Base-by-base conservation (phyloP, 2,888 invertebrate species). In the Cepaea hortensis region DNA sequence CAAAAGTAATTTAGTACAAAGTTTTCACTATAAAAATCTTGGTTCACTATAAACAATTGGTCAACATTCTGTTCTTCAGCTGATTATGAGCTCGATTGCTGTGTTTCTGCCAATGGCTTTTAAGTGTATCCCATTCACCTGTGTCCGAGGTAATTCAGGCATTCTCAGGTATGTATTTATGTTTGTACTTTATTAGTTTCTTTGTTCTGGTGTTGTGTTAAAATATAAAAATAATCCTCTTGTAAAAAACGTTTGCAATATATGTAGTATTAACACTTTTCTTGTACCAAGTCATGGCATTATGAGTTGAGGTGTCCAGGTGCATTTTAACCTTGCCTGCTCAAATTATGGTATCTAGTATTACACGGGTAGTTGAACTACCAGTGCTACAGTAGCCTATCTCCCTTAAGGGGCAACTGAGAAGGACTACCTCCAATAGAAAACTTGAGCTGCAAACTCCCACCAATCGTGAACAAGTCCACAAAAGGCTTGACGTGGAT, bases 61-160 rank as follows among this genome's bases (percentile, higher is more conserved):
- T 35, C 48, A 50, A 61, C 15, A 15, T 75, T 79, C 48, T 62
- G 3, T 62, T 35, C 35, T 55, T 79, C 91, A 94, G 94, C 84
- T 93, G 2, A 89, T 94, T 18, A 93, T 93, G 77, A 92, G 92
- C 23, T 89, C 93, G 3, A 89, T 93, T 35, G 91, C 93, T 7
- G 89, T 94, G n/a, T 93, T 92, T 87, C 89, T 94, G 62, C 94
- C 94, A n/a, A 90, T 91, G 46, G 93, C 92, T 11, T 94, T 94
- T 85, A 86, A 90, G 6, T 94, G 94, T 87, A 90, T 93, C 48
- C 86, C 91, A 35, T 92, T 90, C 84, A 91, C 90, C 13, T 93
- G 93, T 88, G 89, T 91, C 46, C 85, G 90, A 81, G 90, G 90
- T 3, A 81, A 85, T 20, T 88, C 86, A 35, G 90, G 91, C 0